Base-by-base conservation (phyloP, 2,113 vertebrate genomes). In the Epinephelus lanceolatus region DNA sequence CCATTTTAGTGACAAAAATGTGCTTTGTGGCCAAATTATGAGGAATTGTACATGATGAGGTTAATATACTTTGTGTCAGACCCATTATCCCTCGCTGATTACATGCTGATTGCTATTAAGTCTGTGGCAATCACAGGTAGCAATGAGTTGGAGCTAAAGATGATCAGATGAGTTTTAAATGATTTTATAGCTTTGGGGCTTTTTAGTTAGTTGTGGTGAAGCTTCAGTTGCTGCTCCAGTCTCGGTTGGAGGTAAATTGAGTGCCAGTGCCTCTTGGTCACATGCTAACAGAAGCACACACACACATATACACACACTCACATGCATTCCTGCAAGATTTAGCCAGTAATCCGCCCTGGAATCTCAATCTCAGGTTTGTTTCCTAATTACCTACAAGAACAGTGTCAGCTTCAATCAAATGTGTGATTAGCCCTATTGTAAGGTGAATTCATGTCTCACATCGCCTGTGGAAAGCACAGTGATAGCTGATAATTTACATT, bases 341-440 rank as follows among this genome's bases (percentile, higher is more conserved):
- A 86, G 73, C 55, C 47, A 49, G 49, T 95, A 95, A 96, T 96
- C 94, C 78, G 63, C 45, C 78, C 81, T 71, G 94, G 94, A 95
- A 96, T 95, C 89, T 88, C 78, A 84, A 65, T 89, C 77, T 78
- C 25, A 27, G 65, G 21, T 88, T 85, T 76, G 42, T 74, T 85
- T 84, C 79, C 90, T 88, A 90, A 91, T 93, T 89, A 86, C 76
- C 63, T 25, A 66, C 74, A 56, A 80, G 79, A 86, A 74, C 69
- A 21, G 66, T 89, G 88, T 93, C 89, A 83, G 15, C 65, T 88
- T 78, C 37, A 51, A 90, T 92, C 81, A 89, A 57, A 73, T 74
- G 40, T 65, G 47, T 66, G 73, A 75, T 80, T 83, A 55, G 66
- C 51, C 37, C 15, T 21, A 3, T 52, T 61, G 2, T 52, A 21